Base-by-base conservation (phyloP, 2,888 invertebrate genomes). In the Hyposoter didymator region DNA sequence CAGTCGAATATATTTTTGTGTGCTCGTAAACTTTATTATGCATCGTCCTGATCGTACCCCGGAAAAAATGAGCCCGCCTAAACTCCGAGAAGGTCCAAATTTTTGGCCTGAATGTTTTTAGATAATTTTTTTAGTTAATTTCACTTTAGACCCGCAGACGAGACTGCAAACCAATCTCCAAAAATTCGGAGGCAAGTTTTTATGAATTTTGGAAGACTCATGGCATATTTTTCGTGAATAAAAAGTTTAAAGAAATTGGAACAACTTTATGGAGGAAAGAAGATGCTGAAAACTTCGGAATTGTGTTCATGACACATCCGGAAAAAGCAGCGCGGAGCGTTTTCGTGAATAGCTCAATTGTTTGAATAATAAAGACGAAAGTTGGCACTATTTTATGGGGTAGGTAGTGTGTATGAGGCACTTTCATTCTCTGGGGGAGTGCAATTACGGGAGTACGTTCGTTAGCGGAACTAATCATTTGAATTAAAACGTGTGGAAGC, bases 401-500 rank as follows among this genome's bases (percentile, higher is more conserved):
- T 39, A 17, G 35, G 10, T 47, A 22, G 28, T 47, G 69, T 32
- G 52, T 35, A 19, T 52, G 10, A 32, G 35, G n/a, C n/a, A 32
- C 19, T 72, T 72, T 55, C 12, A 19, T 35, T 39, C 7, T 10
- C 19, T 72, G 28, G 14, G 14, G 49, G 17, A n/a, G 7, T 7
- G 22, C 4, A 8, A 28, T 43, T 19, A 1, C 4, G 14, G 22
- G 12, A 19, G 43, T 45, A 45, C 43, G 28, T 59, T 32, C 22
- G 39, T 59, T 74, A 45, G 7, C 67, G 19, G 69, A 64, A 22
- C 43, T 49, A 62, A 47, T 43, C 28, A 59, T 72, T 49, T 39
- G 70, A 73, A 10, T 47, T 35, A 52, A 47, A 59, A 39, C 59
- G 75, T 64, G 19, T 49, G 67, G 55, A 78, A 76, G 75, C 76